Evolutionary conservation across 1,140 invertebrate species (phyloP), one percentile per base, ranked within the genome.

Genomic region (Hetaerina americana): DNA sequence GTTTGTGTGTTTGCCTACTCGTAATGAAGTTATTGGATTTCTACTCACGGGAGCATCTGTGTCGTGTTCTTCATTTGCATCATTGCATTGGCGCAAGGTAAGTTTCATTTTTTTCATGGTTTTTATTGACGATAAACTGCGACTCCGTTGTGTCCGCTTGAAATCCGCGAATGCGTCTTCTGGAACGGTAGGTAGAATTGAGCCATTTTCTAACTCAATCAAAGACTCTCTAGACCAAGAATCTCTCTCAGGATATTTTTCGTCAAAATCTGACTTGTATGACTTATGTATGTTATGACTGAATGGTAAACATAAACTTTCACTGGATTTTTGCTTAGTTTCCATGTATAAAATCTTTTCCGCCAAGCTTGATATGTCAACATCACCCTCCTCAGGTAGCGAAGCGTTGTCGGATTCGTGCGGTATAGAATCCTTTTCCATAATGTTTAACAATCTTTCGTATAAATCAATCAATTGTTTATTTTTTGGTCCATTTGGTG

Each of bases 241-340:
- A n/a, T n/a, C n/a, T 71, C 78, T 80, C 73, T 81, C 80, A 5
- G 81, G 81, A 72, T 81, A 82, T 74, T 80, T 81, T 75, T 81
- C 80, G 73, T 82, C 77, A 0, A 81, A 74, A 70, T 81, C 80
- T 24, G 77, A 76, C 70, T 77, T 76, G 0, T 77, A 73, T 72
- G 76, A 79, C 70, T 75, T 77, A 26, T 74, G 74, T 69, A 76
- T 77, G 8, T 74, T 75, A 49, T n/a, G 15, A 1, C 70, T 72
- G 10, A 75, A 71, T 24, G 73, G 76, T 10, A 78, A 68, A 24
- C 26, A 28, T 66, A 57, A 12, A 26, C 66, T 66, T 66, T 76
- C 75, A 5, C 57, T 24, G 26, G 73, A 68, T 72, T 76, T 78
- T 31, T 78, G 78, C 66, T 73, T 78, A 0, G 70, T 74, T 76